Evolutionary conservation across 2,888 invertebrate species (phyloP), one percentile per base, ranked within the genome.

Genomic region (Epirrhoe tristata): DNA sequence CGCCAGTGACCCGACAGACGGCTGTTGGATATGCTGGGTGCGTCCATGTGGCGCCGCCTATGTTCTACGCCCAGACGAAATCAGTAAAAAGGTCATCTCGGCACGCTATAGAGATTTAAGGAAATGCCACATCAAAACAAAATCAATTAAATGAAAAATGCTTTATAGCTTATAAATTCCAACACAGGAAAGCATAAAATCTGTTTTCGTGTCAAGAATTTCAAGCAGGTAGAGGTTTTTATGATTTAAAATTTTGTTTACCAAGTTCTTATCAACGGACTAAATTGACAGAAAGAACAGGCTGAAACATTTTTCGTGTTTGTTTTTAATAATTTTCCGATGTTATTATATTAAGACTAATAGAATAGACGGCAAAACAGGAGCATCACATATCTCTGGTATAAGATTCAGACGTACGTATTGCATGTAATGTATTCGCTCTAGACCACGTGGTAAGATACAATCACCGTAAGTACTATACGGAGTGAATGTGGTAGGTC

Each of bases 401-500:
- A 48, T 5, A 43, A 16, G 6, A 16, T 16, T 16, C 14, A 48
- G 6, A 7, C 14, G 48, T 48, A 7, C 14, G 48, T 48, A 14
- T 14, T 48, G 48, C 48, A 51, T 31, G 31, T 51, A 24, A 24
- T 51, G 51, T 10, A 50, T 24, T 8, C 50, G 32, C 48, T 16
- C 48, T 10, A 5, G 36, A 32, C 43, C 64, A 66, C 65, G 67
- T 66, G 68, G 59, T 51, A 14, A 34, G 36, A 34, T 48, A 48
- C 48, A 7, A 48, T 14, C 48, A 14, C 14, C 16, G 48, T 48
- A 48, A 16, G 16, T 61, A 55, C 58, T 74, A 77, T 66, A 68
- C 72, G 52, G 53, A 73, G 74, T 59, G 64, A 77, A 80, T 82
- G 80, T 77, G 81, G 81, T 83, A 82, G 81, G 81, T 83, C 81